phyloP scores from a whole-genome alignment of 2,888 invertebrate genomes.

The Criorhina ranunculi region DNA sequence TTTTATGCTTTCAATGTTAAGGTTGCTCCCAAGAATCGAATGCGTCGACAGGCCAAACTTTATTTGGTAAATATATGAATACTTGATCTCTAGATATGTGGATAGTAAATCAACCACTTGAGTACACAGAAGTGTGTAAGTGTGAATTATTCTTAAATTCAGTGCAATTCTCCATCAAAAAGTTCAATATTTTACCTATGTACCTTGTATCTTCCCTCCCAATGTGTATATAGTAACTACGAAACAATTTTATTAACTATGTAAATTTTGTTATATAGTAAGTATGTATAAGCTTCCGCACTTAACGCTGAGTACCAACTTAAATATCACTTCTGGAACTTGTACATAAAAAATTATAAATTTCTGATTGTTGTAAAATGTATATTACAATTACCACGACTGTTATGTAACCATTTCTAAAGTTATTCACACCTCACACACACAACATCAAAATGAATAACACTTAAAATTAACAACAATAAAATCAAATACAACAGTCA shows the following conservation, averaged over 20 bases:
- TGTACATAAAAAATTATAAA: constrained; percentile 20
- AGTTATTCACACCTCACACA: constrained; percentile 9
- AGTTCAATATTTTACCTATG: background rate
- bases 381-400: constrained; percentile 37
- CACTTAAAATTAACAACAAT: constrained; percentile 3
- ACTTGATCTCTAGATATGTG: too few species aligned
- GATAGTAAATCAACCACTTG: too few species aligned
- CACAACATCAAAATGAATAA: background rate
- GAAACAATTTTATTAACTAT: background rate
- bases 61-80: too few species aligned
- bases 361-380: background rate
- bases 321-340: background rate
- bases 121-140: too few species aligned
- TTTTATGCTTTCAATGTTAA: too few species aligned
- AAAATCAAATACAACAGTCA: background rate
- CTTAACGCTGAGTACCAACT: constrained; percentile 33
- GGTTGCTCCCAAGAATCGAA: too few species aligned
- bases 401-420: constrained; percentile 41
- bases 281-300: constrained; percentile 36
- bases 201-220: background rate
- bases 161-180: too few species aligned
- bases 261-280: constrained; percentile 38
- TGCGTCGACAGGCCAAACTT: too few species aligned
- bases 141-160: too few species aligned
- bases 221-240: background rate